These are phyloP conservation scores for Apis laboriosa DNA, from an alignment of 1,140 invertebrate species.

Conservation along the genomic window DNA sequence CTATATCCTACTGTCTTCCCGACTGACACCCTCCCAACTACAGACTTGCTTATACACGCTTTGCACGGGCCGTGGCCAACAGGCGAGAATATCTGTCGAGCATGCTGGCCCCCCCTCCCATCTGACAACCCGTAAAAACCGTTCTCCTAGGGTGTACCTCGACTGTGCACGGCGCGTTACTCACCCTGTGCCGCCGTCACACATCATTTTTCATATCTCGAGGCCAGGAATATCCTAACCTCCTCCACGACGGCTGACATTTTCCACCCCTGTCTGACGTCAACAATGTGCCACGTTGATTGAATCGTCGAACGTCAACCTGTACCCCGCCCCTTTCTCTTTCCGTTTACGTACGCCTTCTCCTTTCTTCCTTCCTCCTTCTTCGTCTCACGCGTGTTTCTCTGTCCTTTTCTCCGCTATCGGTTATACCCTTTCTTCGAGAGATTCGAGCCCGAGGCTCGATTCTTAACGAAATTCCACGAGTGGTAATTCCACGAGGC, in stretches of 20 bases:
- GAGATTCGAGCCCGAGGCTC: conserved; percentile 5
- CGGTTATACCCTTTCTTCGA: background rate
- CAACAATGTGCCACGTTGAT: conserved; percentile 72
- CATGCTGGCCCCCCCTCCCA: background rate
- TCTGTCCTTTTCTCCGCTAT: conserved; percentile 11
- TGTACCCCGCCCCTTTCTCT: background rate
- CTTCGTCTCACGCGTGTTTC: background rate
- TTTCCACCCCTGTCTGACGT: conserved; percentile 60
- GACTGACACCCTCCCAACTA: conserved; percentile 2
- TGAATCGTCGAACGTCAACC: conserved; percentile 70
- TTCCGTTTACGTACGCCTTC: background rate
- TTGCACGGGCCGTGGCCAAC: conserved; percentile 46
- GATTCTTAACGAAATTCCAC: conserved; percentile 42
- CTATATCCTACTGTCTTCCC: background rate
- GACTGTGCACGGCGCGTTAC: conserved; percentile 24
- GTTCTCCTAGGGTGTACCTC: conserved; percentile 48
- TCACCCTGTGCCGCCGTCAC: conserved; percentile 48
- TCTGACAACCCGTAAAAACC: conserved; percentile 46
- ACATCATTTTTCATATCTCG: conserved; percentile 74
- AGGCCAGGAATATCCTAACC: conserved; percentile 65
- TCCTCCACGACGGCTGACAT: conserved; percentile 63
- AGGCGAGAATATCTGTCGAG: conserved; percentile 58
- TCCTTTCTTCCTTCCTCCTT: background rate
- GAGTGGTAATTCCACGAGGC: conserved; percentile 35
- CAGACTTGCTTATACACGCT: conserved; percentile 46